These are phyloP conservation scores for Caenorhabditis parvicauda DNA, from an alignment of 2,888 invertebrate genomes.

Conservation along the genomic window DNA sequence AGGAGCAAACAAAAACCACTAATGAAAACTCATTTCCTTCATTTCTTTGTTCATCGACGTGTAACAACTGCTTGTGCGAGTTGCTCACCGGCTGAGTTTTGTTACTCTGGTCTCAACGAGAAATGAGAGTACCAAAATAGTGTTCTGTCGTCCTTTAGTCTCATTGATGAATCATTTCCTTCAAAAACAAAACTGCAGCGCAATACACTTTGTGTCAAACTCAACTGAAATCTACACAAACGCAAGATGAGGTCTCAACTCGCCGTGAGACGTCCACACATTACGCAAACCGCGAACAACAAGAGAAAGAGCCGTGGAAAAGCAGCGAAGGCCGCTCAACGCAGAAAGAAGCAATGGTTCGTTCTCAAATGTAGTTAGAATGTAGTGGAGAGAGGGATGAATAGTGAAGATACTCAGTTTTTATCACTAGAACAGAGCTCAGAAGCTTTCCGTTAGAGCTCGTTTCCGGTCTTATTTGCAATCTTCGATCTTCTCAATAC, in stretches of 20 bases:
- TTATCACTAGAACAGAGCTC: no score
- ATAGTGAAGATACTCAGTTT: no score
- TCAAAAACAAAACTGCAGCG: constrained; percentile 30
- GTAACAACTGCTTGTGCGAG: no score
- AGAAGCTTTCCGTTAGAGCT: no score
- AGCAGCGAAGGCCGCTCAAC: constrained; percentile 27
- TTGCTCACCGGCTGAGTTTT: no score
- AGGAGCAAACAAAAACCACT: no score
- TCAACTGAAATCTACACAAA: not conserved
- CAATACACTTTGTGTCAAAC: no score
- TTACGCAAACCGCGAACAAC: constrained; percentile 31
- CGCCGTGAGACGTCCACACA: constrained; percentile 39
- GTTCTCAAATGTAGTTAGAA: not conserved
- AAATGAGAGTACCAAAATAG: no score
- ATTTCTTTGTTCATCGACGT: no score
- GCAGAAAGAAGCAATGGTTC: constrained; percentile 4
- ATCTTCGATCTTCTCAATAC: not conserved
- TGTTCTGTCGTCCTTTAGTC: constrained; percentile 11
- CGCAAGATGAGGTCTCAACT: constrained; percentile 39
- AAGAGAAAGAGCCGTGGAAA: constrained; percentile 38
- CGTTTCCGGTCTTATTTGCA: no score
- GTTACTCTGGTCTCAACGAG: no score
- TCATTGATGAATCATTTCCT: constrained; percentile 23
- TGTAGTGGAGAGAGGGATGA: not conserved
- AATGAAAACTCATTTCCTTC: no score